These are phyloP conservation scores for Caenorhabditis sp. DNA, from an alignment of 2,888 invertebrate genomes.

Conservation along the genomic window DNA sequence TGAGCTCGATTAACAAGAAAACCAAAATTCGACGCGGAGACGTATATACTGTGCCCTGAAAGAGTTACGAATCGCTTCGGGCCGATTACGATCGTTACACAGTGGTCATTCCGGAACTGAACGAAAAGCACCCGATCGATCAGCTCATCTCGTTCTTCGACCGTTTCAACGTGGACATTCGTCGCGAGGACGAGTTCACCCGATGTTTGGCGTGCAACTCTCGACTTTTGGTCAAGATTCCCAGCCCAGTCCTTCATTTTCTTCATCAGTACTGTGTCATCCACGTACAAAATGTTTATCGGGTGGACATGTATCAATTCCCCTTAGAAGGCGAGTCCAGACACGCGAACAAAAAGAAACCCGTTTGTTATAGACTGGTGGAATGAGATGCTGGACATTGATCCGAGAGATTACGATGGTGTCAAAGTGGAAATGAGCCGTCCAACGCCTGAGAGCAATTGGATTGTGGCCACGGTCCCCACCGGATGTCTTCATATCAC, in stretches of 20 bases:
- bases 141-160: conserved; percentile 33
- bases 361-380: conserved; percentile 40
- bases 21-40: conserved; percentile 44
- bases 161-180: conserved; percentile 34
- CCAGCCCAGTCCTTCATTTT: conserved; percentile 44
- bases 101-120: conserved; percentile 21
- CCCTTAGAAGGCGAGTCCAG: conserved; percentile 42
- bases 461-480: conserved; percentile 48
- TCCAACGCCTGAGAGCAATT: conserved; percentile 26
- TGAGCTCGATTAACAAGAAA: conserved; percentile 30
- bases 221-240: conserved; percentile 30
- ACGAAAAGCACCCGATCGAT: conserved; percentile 13
- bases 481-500: conserved; percentile 44
- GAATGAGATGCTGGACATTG: conserved; percentile 18
- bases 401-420: conserved; percentile 48
- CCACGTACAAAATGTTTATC: conserved; percentile 32
- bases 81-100: background rate
- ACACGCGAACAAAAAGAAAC: no score
- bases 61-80: conserved; percentile 11
- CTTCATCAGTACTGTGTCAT: conserved; percentile 40
- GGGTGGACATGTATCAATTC: conserved; percentile 23
- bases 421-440: conserved; percentile 39
- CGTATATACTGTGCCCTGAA: conserved; percentile 48
- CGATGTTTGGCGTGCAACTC: conserved; percentile 54
- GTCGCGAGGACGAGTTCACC: conserved; percentile 16